These are phyloP conservation scores for Acrocephalus arundinaceus DNA, from an alignment of 2,113 vertebrate genomes.

Conservation along the genomic window DNA sequence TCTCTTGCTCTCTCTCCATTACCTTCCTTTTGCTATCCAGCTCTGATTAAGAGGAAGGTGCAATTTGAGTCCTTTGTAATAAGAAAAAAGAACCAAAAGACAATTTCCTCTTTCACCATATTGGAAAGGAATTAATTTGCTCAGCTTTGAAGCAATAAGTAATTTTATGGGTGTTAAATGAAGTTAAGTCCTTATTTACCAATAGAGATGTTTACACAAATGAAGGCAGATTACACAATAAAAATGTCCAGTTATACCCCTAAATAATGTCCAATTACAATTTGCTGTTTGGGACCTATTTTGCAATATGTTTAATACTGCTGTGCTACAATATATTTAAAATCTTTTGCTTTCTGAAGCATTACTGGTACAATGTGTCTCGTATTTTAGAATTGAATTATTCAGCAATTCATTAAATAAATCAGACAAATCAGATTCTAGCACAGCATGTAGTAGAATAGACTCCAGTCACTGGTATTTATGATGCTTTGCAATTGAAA, in stretches of 20 bases:
- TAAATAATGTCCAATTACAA: conserved; percentile 29
- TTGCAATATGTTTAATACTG: neutral
- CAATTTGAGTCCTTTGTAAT: neutral
- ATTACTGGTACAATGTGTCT: neutral
- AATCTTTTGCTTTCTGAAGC: neutral
- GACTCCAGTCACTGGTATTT: neutral
- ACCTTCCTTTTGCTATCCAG: neutral
- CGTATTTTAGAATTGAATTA: neutral
- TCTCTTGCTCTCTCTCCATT: neutral
- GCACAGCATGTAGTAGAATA: neutral
- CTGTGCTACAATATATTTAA: neutral
- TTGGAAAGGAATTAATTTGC: conserved; percentile 32
- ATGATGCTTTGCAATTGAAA: neutral
- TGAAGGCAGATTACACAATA: conserved; percentile 17
- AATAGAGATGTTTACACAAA: neutral
- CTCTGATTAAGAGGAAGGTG: neutral
- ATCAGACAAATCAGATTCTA: conserved; percentile 16
- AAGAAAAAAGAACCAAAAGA: neutral
- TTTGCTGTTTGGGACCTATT: neutral
- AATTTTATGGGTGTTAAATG: conserved; percentile 37
- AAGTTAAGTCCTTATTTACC: conserved; percentile 33
- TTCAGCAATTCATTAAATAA: conserved; percentile 20
- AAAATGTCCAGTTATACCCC: neutral
- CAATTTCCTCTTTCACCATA: neutral
- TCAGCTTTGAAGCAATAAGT: conserved; percentile 4